Conservation (phyloP, 2,888 invertebrate species). For the Athalia cordata region DNA sequence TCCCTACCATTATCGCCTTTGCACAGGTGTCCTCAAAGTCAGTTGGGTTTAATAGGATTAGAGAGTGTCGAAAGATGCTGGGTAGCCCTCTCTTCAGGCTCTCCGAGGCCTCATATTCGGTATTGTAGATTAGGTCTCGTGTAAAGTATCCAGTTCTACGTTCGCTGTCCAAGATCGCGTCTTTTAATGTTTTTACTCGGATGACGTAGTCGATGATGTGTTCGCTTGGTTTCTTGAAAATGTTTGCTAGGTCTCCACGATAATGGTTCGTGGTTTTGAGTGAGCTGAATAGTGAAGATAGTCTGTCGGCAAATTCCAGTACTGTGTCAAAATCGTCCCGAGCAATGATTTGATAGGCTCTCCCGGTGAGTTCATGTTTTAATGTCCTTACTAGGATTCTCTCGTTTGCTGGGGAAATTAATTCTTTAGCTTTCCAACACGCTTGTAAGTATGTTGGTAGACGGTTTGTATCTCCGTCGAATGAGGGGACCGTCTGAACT, state of each 20-base stretch:
- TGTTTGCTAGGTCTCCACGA: constrained; percentile 14
- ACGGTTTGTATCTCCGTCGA: background rate
- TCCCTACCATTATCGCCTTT: no score
- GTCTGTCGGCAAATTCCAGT: background rate
- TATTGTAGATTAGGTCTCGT: background rate
- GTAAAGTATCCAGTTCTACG: background rate
- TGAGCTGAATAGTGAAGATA: no score
- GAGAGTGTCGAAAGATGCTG: no score
- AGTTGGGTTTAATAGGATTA: no score
- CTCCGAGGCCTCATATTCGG: background rate
- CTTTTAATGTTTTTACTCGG: constrained; percentile 23
- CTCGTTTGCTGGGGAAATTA: background rate
- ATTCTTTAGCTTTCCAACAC: background rate
- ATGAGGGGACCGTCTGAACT: background rate
- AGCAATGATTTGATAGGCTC: background rate
- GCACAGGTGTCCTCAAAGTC: no score
- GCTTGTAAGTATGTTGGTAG: background rate
- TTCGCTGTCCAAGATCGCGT: constrained; percentile 20
- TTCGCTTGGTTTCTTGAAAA: constrained; percentile 5
- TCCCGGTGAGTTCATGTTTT: background rate
- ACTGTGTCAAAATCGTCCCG: background rate
- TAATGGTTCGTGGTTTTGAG: no score
- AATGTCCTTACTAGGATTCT: background rate
- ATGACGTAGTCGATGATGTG: constrained; percentile 34
- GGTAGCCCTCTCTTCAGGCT: no score